A percentile compares a stretch with the other conserved stretches of the same genome.
These are phyloP conservation scores for Xanthia togata DNA, from an alignment of 2,888 invertebrate species.

Conservation along the genomic window DNA sequence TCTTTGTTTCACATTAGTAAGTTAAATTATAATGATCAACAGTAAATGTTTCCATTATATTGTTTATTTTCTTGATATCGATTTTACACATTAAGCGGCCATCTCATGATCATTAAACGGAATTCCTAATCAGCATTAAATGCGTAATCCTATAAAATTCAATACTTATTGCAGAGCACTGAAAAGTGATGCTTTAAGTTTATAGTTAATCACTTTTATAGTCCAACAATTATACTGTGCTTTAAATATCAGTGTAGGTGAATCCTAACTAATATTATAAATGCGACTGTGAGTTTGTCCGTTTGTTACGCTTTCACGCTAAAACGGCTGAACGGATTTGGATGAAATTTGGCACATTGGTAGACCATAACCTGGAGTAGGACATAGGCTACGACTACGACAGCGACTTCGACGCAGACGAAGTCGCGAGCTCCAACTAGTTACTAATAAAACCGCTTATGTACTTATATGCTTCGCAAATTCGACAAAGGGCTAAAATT, in stretches of 20 bases:
- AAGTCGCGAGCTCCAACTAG: no score
- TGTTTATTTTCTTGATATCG: background rate
- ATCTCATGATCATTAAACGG: background rate
- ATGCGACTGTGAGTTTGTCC: no score
- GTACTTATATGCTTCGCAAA: background rate
- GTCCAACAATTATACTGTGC: background rate
- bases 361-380: no score
- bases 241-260: background rate
- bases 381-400: no score
- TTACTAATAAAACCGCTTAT: background rate
- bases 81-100: background rate
- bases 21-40: background rate
- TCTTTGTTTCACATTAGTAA: background rate
- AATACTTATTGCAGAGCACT: background rate
- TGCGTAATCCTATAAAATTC: background rate
- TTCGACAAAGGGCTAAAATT: background rate
- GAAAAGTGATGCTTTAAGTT: background rate
- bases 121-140: constrained; percentile 4
- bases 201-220: background rate
- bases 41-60: background rate
- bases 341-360: no score
- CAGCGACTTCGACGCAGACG: no score
- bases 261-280: background rate
- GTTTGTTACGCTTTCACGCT: no score
- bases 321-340: no score